phyloP scores from a whole-genome alignment of 2,888 invertebrate genomes.

The Dryobota labecula region DNA sequence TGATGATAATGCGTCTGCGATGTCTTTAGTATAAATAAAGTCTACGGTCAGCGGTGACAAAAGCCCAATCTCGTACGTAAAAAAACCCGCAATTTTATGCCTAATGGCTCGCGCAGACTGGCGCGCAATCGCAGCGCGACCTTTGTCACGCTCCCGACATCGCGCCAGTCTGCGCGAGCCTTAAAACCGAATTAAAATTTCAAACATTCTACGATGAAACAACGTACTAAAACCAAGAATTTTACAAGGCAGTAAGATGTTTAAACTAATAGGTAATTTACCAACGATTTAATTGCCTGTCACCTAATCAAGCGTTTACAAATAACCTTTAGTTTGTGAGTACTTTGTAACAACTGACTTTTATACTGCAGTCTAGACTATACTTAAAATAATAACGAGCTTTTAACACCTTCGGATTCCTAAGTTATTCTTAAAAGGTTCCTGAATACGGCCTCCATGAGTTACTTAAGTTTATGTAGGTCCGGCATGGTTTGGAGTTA shows the following conservation, averaged over 20 bases:
- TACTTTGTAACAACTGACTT: conserved; percentile 18
- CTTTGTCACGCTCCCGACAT: too few relatives aligned
- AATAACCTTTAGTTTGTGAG: conserved; percentile 6
- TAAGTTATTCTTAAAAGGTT: not conserved
- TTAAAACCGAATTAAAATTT: not conserved
- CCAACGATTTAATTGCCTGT: conserved; percentile 17
- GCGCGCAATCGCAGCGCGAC: too few relatives aligned
- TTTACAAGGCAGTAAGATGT: conserved; percentile 16
- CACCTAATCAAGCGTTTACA: conserved; percentile 11
- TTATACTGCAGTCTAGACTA: not conserved
- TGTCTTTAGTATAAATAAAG: not conserved
- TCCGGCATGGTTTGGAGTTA: too few relatives aligned
- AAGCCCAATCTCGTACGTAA: not conserved
- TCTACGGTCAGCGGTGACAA: not conserved
- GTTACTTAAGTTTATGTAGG: not conserved
- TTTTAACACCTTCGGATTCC: conserved; percentile 8
- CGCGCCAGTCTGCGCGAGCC: too few relatives aligned
- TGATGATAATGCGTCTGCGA: not conserved
- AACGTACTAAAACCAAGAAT: conserved; percentile 6
- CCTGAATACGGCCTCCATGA: not conserved
- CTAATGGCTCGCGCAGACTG: too few relatives aligned
- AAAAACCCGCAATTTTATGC: not conserved
- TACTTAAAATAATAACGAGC: conserved; percentile 16
- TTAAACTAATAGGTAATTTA: conserved; percentile 24
- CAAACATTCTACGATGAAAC: conserved; percentile 4